Base-by-base conservation (phyloP, 2,888 invertebrate genomes). In the Morinoia aosen region DNA sequence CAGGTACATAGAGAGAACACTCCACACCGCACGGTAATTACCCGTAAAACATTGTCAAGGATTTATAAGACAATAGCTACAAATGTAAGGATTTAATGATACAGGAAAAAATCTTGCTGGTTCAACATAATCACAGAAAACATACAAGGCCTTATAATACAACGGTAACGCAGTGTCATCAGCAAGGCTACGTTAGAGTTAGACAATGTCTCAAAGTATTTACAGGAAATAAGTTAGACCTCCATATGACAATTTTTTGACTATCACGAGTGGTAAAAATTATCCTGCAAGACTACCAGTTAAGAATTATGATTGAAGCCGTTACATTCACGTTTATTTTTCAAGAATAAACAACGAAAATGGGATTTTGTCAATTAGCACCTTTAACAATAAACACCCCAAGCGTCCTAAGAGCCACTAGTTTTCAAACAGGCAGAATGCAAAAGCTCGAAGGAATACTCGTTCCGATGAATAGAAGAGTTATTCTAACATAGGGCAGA, bases 71-170 rank as follows among this genome's bases (percentile, higher is more conserved):
- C 90, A 40, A 90, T 90, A 4, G 14, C 39, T 90, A 90, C 90
- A 90, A 90, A 90, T 90, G 90, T 90, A 90, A 90, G 90, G 90
- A 90, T 90, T 90, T 90, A 48, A 39, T 90, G 90, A 40, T 90
- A 40, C 4, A 90, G 39, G 90, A 48, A 90, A 25, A 10, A 90
- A 90, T 12, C 90, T 90, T 40, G 90, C 90, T 40, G 90, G 48
- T 11, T 48, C 39, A 90, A 48, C 90, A 90, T 90, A 90, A 90
- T 90, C 90, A 90, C 90, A 90, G 40, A 90, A 76, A 76, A 90
- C 39, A 40, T 90, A 90, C 90, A 90, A 40, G 90, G 12, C 16
- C 90, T 90, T 40, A 90, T 76, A 76, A 76, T 76, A 76, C 76
- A 76, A 76, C 8, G 19, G 76, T 76, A 76, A 76, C 76, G 25